Conservation (phyloP, 2,888 invertebrate species). For the Dicyrtoma fusca region DNA sequence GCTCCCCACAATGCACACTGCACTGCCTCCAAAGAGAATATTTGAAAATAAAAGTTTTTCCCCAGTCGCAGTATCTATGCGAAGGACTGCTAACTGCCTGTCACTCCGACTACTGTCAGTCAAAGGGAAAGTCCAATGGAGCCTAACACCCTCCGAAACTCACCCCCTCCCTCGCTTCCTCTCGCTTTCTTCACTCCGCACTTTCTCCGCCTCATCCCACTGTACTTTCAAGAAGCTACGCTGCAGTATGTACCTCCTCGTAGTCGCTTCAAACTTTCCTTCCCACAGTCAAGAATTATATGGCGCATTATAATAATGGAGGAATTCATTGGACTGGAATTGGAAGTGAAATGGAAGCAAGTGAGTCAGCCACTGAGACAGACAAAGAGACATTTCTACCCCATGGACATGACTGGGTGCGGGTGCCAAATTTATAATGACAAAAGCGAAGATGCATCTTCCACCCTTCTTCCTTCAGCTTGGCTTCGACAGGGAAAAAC, state of each 20-base stretch:
- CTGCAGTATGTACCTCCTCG: neutral
- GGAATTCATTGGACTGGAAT: neutral
- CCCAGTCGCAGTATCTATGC: neutral
- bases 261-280: neutral
- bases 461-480: too few relatives aligned
- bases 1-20: too few relatives aligned
- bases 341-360: neutral
- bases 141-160: neutral
- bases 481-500: too few relatives aligned
- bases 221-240: neutral
- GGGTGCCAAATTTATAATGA: constrained; percentile 10
- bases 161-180: constrained; percentile 4
- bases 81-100: constrained; percentile 6
- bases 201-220: neutral
- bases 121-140: constrained; percentile 19
- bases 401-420: constrained; percentile 6
- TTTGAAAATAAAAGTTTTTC: too few relatives aligned
- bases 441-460: constrained; percentile 1
- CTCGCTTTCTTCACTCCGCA: neutral
- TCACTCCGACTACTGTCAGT: constrained; percentile 26
- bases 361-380: neutral
- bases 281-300: neutral
- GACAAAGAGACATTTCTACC: constrained; percentile 1
- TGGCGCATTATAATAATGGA: neutral
- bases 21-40: too few relatives aligned